Evolutionary conservation across 1,140 invertebrate species (phyloP).

Genomic region (Sycobia sp.): DNA sequence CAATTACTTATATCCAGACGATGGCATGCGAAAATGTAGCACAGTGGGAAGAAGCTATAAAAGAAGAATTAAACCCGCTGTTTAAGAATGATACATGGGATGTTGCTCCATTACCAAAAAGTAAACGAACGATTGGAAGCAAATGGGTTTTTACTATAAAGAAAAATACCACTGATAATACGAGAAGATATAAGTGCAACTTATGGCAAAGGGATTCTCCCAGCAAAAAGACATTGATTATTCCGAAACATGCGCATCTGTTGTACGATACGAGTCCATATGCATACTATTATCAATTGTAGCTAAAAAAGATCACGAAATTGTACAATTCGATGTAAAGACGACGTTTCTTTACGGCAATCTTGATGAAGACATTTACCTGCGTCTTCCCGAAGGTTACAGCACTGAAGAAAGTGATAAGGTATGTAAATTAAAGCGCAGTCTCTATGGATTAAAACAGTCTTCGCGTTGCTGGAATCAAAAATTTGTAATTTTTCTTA

Average conservation of each 20-base stretch:
- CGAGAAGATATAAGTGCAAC: background rate
- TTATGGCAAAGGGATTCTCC: background rate
- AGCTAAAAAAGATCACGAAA: background rate
- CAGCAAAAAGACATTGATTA: background rate
- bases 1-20: background rate
- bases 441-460: too few species aligned
- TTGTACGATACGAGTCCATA: constrained; percentile 1
- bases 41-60: background rate
- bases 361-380: constrained; percentile 45
- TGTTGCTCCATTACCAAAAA: background rate
- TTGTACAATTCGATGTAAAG: background rate
- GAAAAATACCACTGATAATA: background rate
- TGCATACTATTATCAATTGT: constrained; percentile 37
- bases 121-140: background rate
- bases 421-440: too few species aligned
- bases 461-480: too few species aligned
- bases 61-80: background rate
- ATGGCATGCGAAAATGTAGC: background rate
- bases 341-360: too few species aligned
- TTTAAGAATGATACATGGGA: background rate
- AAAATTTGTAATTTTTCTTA: too few species aligned
- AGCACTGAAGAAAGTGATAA: too few species aligned
- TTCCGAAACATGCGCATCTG: background rate
- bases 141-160: background rate
- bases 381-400: too few species aligned